Base-by-base conservation (phyloP, 2,797 vertebrate genomes). In the Hapalemur alaotrensis region DNA sequence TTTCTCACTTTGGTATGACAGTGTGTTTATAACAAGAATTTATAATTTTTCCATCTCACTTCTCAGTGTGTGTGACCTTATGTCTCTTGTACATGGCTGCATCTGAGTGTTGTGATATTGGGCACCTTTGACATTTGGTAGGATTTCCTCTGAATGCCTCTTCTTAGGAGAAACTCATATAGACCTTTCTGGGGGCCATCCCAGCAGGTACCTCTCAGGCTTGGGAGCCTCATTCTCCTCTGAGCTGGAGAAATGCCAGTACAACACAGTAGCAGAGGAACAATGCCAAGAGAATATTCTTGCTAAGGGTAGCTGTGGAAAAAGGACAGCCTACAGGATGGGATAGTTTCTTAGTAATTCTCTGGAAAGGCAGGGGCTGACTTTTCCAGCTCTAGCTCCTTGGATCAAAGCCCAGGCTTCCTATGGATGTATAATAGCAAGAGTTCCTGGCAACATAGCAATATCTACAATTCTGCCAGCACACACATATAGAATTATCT, bases 401-500 rank as follows among this genome's bases (percentile, higher is more conserved):
- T 94, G 96, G 91, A 84, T 2, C 54, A 89, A 92, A 95, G 93
- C 89, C 75, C 75, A 87, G 93, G 46, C 50, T 96, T 95, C 91
- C 95, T 91, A 57, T 94, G 43, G 91, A 75, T n/a, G 20, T 38
- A 23, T 73, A 35, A 25, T 50, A 93, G 48, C 63, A 35, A 93
- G 80, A 57, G 91, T 97, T 97, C 38, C 80, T 85, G 91, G 83
- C 93, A 95, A 23, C 5, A 8, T 14, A 80, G 50, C 2, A 1
- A 28, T 63, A 14, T 50, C 70, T 94, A 43, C 23, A 89, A 0
- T 95, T 80, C 57, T 81, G 65, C 38, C 8, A 38, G 41, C 23
- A 35, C 13, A 70, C 48, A 50, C 46, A 69, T 69, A 18, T 48
- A 69, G 65, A 73, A 69, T 52, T 50, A 52, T 65, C 90, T 70